A percentile compares a stretch with the other conserved stretches of the same genome.
Evolutionary conservation across 2,888 invertebrate genomes (phyloP).

Genomic region (Tachina grossa): DNA sequence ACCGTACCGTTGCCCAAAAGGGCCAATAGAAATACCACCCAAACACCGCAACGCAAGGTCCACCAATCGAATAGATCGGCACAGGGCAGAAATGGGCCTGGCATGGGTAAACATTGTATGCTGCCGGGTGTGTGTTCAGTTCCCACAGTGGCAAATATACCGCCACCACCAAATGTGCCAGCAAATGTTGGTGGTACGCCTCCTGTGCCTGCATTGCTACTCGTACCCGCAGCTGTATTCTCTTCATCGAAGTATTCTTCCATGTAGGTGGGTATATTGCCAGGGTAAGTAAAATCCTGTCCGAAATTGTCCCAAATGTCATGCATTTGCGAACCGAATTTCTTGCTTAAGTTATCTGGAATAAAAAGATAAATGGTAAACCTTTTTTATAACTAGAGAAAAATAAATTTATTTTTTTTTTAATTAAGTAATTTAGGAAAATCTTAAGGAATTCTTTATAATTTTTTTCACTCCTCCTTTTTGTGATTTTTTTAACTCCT

Average conservation of each 20-base stretch:
- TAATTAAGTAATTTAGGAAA: too few species aligned
- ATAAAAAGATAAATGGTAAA: neutral
- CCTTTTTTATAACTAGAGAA: neutral
- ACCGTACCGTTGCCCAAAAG: slow-evolving; percentile 98
- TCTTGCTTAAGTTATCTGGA: slow-evolving; percentile 88
- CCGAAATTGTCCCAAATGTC: slow-evolving; percentile 88
- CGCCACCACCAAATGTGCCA: slow-evolving; percentile 73
- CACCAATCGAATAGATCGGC: slow-evolving; percentile 99
- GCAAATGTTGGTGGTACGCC: slow-evolving; percentile 68
- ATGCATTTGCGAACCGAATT: slow-evolving; percentile 88
- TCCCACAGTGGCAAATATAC: slow-evolving; percentile 79
- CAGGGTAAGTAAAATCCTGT: slow-evolving; percentile 88
- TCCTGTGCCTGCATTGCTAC: slow-evolving; percentile 60
- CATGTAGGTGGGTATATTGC: slow-evolving; percentile 87
- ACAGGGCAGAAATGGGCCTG: slow-evolving; percentile 97
- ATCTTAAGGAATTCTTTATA: too few species aligned
- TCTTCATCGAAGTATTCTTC: slow-evolving; percentile 89
- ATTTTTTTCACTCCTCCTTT: too few species aligned
- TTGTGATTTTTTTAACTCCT: too few species aligned
- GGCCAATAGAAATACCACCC: slow-evolving; percentile 97
- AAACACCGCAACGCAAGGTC: slow-evolving; percentile 97
- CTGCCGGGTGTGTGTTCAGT: slow-evolving; percentile 80
- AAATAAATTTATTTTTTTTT: too few species aligned
- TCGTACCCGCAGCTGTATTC: slow-evolving; percentile 69
- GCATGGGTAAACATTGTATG: slow-evolving; percentile 90